Conservation (phyloP, 2,888 invertebrate genomes). For the Limnephilus rhombicus region DNA sequence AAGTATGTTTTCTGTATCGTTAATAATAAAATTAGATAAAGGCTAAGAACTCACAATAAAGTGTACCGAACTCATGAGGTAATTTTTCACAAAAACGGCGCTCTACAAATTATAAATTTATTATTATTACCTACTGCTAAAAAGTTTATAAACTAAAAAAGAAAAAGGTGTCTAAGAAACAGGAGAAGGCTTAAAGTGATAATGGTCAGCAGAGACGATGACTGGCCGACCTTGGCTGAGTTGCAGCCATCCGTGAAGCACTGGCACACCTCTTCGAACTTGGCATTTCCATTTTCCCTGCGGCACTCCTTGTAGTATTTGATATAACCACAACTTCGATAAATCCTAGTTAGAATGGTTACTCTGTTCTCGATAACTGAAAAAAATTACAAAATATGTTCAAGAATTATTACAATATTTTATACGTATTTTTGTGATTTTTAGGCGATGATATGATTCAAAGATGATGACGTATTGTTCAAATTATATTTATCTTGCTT, state of each 20-base stretch:
- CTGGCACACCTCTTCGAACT: conserved; percentile 74
- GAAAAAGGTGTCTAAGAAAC: neutral
- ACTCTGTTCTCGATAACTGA: neutral
- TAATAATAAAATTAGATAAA: no score
- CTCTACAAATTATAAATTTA: no score
- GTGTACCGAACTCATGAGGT: no score
- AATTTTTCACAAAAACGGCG: no score
- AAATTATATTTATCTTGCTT: no score
- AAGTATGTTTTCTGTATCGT: no score
- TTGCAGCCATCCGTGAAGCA: conserved; percentile 78
- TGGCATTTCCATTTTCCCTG: conserved; percentile 75
- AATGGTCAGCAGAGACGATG: neutral
- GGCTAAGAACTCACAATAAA: no score
- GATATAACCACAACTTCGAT: conserved; percentile 81
- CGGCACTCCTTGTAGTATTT: conserved; percentile 70
- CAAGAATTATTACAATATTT: no score
- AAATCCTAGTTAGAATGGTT: conserved; percentile 70
- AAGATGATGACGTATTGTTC: no score
- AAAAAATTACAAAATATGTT: neutral
- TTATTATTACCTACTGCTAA: neutral
- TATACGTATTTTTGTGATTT: no score
- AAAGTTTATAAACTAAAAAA: neutral
- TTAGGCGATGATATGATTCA: no score
- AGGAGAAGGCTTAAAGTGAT: neutral
- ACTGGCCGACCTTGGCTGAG: conserved; percentile 58